Evolutionary conservation across 2,888 invertebrate species (phyloP).

Genomic region (Campoplex nolae): DNA sequence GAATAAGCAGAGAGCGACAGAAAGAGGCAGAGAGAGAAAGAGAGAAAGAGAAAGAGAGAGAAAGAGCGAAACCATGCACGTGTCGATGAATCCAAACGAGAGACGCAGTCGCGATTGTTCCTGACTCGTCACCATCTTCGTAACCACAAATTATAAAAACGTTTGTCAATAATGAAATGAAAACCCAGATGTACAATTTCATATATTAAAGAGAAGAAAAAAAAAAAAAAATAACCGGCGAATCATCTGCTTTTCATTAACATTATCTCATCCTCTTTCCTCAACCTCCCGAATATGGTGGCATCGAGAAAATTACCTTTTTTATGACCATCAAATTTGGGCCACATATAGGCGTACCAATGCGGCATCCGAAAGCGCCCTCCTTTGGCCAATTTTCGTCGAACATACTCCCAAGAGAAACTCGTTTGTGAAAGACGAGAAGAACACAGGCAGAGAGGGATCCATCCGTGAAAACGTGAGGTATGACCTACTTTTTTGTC

Average conservation of each 20-base stretch:
- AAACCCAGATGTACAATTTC: constrained; percentile 55
- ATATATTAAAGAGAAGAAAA: constrained; percentile 40
- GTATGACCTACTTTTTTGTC: constrained; percentile 51
- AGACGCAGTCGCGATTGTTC: constrained; percentile 77
- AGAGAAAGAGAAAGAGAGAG: neutral
- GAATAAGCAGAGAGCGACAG: neutral
- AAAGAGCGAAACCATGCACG: constrained; percentile 1
- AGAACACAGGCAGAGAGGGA: constrained; percentile 3
- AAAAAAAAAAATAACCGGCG: constrained; percentile 10
- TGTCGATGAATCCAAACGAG: constrained; percentile 76
- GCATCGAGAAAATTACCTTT: constrained; percentile 15
- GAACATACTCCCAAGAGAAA: constrained; percentile 43
- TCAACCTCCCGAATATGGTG: neutral
- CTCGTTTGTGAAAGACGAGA: constrained; percentile 45
- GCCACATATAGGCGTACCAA: constrained; percentile 17
- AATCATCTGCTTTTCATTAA: constrained; percentile 14
- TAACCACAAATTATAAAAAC: constrained; percentile 11
- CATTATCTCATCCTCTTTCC: neutral
- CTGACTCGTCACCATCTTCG: constrained; percentile 53
- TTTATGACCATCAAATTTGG: constrained; percentile 16
- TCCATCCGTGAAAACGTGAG: constrained; percentile 43
- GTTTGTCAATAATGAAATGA: neutral
- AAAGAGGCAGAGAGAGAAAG: neutral
- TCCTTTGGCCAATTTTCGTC: constrained; percentile 52
- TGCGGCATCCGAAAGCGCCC: constrained; percentile 52